Evolutionary conservation across 2,113 vertebrate genomes (phyloP), one percentile per base, ranked within the genome.

Genomic region (Brienomyrus longianalis): DNA sequence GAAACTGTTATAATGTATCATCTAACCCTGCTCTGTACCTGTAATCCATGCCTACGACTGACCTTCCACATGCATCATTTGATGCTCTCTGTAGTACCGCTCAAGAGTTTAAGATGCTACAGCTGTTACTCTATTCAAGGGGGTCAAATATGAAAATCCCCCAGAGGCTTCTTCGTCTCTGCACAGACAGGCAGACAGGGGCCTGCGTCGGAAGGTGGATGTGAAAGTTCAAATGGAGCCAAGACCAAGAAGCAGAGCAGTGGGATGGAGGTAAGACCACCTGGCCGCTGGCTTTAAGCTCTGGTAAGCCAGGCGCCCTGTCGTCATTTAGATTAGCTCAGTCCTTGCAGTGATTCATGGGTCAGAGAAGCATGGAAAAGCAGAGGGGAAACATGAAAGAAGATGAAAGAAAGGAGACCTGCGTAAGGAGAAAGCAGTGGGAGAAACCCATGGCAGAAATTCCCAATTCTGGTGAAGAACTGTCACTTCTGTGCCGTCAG

Each of bases 221-320:
- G 8, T 51, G 85, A 15, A 77, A 77, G 27, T 47, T 17, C 8
- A 35, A 84, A 23, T 6, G 1, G 17, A 47, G 39, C 9, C 83
- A 23, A 84, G 89, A 83, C 3, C 54, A 86, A 50, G 80, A 88
- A 87, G 51, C 50, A 88, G 80, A 89, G 59, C 84, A 90, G 35
- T 35, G 70, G 85, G 83, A 27, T 91, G 27, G 91, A 70, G 59
- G 91, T 88, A 89, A 0, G 51, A 93, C 94, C 93, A 99, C 98
- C 97, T 98, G 97, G 97, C 96, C 90, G 98, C 97, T 97, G 98
- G 97, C 93, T 99, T 99, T 96, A 99, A 95, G 89, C 97, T 97
- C 93, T 97, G 97, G 93, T 97, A 98, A 91, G 98, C 98, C 96
- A 99, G 93, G 92, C 92, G 99, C 98, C 90, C 97, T 97, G 23